Evolutionary conservation across 92 coral and sea anemone genomes (phyloP).

Genomic region (Ricordea florida): DNA sequence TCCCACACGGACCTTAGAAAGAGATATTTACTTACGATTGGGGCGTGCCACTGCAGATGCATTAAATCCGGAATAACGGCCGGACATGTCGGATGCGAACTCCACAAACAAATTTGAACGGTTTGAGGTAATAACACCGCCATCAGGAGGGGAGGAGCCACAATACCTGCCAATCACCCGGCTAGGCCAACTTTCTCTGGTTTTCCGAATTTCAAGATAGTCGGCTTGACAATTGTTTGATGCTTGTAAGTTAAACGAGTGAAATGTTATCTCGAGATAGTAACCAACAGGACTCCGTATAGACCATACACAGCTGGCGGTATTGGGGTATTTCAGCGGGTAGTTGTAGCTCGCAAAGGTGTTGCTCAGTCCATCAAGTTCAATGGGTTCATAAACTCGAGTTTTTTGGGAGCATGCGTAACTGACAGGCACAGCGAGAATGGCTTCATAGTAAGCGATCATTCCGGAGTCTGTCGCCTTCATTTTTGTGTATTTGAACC

Average conservation of each 20-base stretch:
- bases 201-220: conserved; percentile 1
- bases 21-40: conserved; percentile 56
- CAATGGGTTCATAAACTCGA: too few species aligned
- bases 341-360: conserved; percentile 56
- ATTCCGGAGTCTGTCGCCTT: conserved; percentile 2
- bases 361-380: too few species aligned
- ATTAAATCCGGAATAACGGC: conserved; percentile 57
- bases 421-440: conserved; percentile 25
- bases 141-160: conserved; percentile 18
- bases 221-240: conserved; percentile 35
- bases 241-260: conserved; percentile 31
- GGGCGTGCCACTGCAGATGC: conserved; percentile 21
- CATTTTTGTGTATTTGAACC: not conserved
- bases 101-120: conserved; percentile 5
- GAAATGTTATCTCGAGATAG: conserved; percentile 33
- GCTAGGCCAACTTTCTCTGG: not conserved
- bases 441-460: conserved; percentile 23
- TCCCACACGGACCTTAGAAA: too few species aligned
- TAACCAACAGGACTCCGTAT: conserved; percentile 29
- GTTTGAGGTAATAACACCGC: too few species aligned
- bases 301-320: conserved; percentile 10
- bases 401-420: conserved; percentile 41
- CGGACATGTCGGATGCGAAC: conserved; percentile 41
- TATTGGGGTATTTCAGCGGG: conserved; percentile 53
- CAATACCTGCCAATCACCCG: not conserved